phyloP scores from a whole-genome alignment of 2,888 invertebrate species.

The Atethmia centrago region DNA sequence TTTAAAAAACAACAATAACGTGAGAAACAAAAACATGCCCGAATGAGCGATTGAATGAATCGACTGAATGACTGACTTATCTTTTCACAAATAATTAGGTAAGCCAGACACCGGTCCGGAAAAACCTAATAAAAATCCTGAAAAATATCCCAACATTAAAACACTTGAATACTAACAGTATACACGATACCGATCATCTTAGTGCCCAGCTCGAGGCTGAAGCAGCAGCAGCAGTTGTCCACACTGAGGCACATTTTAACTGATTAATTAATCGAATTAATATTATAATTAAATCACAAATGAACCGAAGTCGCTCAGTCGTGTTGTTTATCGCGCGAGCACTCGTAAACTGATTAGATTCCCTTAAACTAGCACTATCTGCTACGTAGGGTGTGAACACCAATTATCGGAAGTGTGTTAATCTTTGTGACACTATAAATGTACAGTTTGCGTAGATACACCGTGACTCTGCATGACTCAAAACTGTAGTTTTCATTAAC shows the following conservation, averaged over 20 bases:
- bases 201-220: slow-evolving; percentile 74
- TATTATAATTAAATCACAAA: slow-evolving; percentile 33
- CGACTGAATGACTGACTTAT: not conserved
- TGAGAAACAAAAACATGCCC: not conserved
- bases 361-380: slow-evolving; percentile 59
- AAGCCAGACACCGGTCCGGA: not conserved
- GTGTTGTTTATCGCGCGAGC: slow-evolving; percentile 41
- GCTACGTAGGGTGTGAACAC: slow-evolving; percentile 42
- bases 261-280: slow-evolving; percentile 18
- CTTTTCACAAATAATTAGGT: slow-evolving; percentile 28
- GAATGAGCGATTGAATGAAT: not conserved
- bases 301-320: slow-evolving; percentile 1
- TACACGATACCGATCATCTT: slow-evolving; percentile 74
- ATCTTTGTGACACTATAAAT: slow-evolving; percentile 32
- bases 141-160: not conserved
- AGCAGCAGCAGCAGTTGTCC: slow-evolving; percentile 74
- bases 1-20: not conserved
- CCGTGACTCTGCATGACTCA: not conserved
- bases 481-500: not conserved
- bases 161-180: slow-evolving; percentile 68
- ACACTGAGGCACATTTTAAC: slow-evolving; percentile 71
- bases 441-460: slow-evolving; percentile 3
- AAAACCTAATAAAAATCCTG: not conserved
- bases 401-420: slow-evolving; percentile 54
- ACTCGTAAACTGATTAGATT: slow-evolving; percentile 65